Evolutionary conservation across 2,113 vertebrate genomes (phyloP).

Genomic region (Myiopsitta monachus): DNA sequence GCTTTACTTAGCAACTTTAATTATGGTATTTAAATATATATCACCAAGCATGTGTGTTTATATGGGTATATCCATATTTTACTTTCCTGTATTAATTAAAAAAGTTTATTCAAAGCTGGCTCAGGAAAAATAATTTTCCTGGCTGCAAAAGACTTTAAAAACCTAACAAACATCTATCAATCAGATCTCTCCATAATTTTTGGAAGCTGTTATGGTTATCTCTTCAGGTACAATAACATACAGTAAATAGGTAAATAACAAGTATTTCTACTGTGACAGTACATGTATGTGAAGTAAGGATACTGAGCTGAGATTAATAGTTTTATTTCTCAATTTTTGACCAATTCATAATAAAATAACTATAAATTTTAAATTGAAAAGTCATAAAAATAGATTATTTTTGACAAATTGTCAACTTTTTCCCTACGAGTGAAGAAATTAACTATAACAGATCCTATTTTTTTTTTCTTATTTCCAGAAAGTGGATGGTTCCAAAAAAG

Average conservation of each 20-base stretch:
- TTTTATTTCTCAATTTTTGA: background rate
- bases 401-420: background rate
- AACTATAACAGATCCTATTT: background rate
- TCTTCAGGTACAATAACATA: background rate
- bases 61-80: background rate
- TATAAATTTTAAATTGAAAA: background rate
- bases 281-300: background rate
- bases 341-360: background rate
- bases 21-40: background rate
- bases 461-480: background rate
- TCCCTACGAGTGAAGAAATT: background rate
- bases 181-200: background rate
- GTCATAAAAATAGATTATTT: background rate
- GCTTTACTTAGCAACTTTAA: background rate
- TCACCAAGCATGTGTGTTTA: background rate
- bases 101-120: background rate
- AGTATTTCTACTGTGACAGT: background rate
- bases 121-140: background rate
- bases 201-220: rapidly evolving
- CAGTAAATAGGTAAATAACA: background rate
- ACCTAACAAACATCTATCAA: rapidly evolving
- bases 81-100: background rate
- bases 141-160: background rate
- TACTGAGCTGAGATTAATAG: background rate
- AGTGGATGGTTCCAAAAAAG: background rate